Percentiles rank a stretch among this genome's conserved stretches.
Conservation (phyloP, 92 coral and sea anemone genomes). For the Plumapathes pennacea region DNA sequence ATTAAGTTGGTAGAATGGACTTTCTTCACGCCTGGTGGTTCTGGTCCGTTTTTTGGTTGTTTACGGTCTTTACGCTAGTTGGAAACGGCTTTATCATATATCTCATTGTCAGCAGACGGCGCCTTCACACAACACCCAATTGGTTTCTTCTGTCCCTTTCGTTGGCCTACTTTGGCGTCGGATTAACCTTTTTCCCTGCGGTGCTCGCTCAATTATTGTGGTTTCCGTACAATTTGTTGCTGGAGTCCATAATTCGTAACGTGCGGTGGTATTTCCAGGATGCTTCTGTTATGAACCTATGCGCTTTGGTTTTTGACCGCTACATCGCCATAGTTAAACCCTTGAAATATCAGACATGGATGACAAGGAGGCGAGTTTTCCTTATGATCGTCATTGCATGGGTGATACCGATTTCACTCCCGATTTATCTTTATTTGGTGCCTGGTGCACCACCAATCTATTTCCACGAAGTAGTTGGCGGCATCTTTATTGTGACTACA, state of each 20-base stretch:
- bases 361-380: background rate
- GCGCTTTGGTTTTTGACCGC: slow-evolving; percentile 12
- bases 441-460: too few species aligned
- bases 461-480: too few species aligned
- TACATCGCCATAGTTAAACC: slow-evolving; percentile 11
- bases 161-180: slow-evolving; percentile 4
- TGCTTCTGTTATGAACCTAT: slow-evolving; percentile 6
- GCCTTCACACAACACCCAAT: slow-evolving; percentile 11
- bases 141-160: slow-evolving; percentile 9
- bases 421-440: too few species aligned
- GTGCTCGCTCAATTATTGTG: too few species aligned
- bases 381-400: background rate
- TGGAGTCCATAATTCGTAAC: slow-evolving; percentile 2
- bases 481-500: too few species aligned
- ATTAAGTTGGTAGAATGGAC: too few species aligned
- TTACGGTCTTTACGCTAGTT: slow-evolving; percentile 2
- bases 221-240: background rate
- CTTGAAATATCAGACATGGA: slow-evolving; percentile 4
- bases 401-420: too few species aligned
- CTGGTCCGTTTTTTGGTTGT: slow-evolving; percentile 13
- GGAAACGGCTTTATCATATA: slow-evolving; percentile 10
- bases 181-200: background rate
- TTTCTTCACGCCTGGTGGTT: too few species aligned
- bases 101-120: slow-evolving; percentile 1
- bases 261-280: slow-evolving; percentile 1